Percentiles rank a stretch among this genome's conserved stretches.
These are phyloP conservation scores for Trissoscelio sp. DNA, from an alignment of 2,888 invertebrate genomes.

Conservation along the genomic window DNA sequence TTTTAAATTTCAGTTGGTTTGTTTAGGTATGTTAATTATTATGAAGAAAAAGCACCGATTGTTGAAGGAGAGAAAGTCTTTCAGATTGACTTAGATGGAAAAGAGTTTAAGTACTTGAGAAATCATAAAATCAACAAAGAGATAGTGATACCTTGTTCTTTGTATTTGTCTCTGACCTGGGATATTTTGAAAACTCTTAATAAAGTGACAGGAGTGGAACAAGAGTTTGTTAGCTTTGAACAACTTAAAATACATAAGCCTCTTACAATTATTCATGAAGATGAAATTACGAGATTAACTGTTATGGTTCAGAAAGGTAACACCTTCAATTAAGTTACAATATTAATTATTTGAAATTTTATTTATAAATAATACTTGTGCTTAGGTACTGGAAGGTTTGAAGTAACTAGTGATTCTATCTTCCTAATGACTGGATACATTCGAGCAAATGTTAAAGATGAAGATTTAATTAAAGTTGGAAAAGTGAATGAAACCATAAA, in stretches of 20 bases:
- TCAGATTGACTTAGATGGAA: slow-evolving; percentile 77
- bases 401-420: slow-evolving; percentile 87
- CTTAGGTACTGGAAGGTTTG: slow-evolving; percentile 82
- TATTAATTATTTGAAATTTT: too few species aligned
- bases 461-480: slow-evolving; percentile 60
- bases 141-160: slow-evolving; percentile 86
- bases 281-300: slow-evolving; percentile 79
- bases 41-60: slow-evolving; percentile 26
- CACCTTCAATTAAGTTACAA: background rate
- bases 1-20: background rate
- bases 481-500: background rate
- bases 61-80: slow-evolving; percentile 74
- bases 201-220: slow-evolving; percentile 65
- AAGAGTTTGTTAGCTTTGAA: slow-evolving; percentile 71
- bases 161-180: slow-evolving; percentile 84
- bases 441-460: slow-evolving; percentile 83
- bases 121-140: slow-evolving; percentile 86
- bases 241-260: slow-evolving; percentile 83
- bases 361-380: too few species aligned
- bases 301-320: slow-evolving; percentile 81
- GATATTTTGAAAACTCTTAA: slow-evolving; percentile 84
- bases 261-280: slow-evolving; percentile 83
- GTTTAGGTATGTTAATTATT: slow-evolving; percentile 83
- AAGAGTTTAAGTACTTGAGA: slow-evolving; percentile 81
- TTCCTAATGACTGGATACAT: slow-evolving; percentile 88